Evolutionary conservation across 2,888 invertebrate species (phyloP).

Genomic region (Plusia festucae): DNA sequence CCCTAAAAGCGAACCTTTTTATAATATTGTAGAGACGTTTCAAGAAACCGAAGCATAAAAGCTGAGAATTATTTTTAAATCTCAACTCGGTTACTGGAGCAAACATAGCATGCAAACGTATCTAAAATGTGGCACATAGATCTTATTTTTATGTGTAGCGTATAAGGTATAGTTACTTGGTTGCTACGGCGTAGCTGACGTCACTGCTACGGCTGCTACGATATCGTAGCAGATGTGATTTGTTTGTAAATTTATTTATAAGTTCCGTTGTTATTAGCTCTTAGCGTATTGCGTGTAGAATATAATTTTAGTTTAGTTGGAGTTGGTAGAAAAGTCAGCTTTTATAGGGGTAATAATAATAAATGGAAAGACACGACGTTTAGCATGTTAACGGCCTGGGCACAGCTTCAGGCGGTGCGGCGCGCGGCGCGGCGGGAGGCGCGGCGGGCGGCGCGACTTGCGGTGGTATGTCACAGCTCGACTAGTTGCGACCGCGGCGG

Average conservation of each 20-base stretch:
- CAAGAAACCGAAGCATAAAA: constrained; percentile 2
- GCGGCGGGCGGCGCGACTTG: no score
- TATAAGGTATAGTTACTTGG: not conserved
- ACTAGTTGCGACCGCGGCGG: no score
- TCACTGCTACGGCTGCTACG: constrained; percentile 4
- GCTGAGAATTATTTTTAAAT: not conserved
- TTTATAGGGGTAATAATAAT: not conserved
- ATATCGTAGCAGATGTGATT: not conserved
- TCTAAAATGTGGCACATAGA: constrained; percentile 4
- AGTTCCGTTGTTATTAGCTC: not conserved
- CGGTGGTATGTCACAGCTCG: no score
- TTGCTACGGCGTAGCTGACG: constrained; percentile 7
- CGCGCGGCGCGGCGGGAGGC: no score
- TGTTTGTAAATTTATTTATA: not conserved
- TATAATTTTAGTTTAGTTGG: not conserved
- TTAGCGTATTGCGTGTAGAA: not conserved
- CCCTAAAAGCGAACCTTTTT: not conserved
- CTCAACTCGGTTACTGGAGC: constrained; percentile 3
- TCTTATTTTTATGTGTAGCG: constrained; percentile 2
- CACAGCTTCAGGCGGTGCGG: no score
- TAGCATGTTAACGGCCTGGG: no score
- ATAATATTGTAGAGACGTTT: not conserved
- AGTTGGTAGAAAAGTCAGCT: not conserved
- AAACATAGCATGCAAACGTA: constrained; percentile 2
- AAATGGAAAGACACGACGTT: no score